phyloP scores from a whole-genome alignment of 1,140 invertebrate species.

The Pogonomyrmex californicus region DNA sequence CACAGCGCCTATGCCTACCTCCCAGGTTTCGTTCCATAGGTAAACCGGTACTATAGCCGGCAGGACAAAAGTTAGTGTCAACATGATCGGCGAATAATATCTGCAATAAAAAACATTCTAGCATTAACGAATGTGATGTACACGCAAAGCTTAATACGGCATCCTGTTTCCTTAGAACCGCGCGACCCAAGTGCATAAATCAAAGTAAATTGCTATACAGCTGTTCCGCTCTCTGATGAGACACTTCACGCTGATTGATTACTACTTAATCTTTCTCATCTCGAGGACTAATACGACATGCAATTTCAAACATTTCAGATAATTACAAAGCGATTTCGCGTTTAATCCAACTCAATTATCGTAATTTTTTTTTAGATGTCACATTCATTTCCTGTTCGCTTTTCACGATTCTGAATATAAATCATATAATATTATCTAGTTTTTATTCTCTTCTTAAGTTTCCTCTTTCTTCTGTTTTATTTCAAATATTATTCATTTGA shows the following conservation, averaged over 20 bases:
- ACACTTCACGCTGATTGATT: conserved; percentile 21
- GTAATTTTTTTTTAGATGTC: neutral
- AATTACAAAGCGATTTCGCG: conserved; percentile 17
- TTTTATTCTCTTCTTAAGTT: neutral
- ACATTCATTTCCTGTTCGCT: neutral
- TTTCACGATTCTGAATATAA: neutral
- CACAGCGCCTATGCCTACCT: conserved; percentile 88
- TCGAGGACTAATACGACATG: neutral
- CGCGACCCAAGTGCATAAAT: conserved; percentile 2
- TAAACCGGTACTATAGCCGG: conserved; percentile 92
- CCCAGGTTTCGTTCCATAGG: conserved; percentile 92
- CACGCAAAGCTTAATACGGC: neutral
- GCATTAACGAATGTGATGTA: neutral
- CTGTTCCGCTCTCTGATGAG: neutral
- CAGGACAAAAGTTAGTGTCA: conserved; percentile 91
- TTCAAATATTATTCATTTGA: neutral
- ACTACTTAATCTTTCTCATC: conserved; percentile 29
- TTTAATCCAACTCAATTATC: conserved; percentile 7
- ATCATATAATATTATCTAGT: conserved; percentile 19
- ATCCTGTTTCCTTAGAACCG: neutral
- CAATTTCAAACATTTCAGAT: neutral
- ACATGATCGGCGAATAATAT: conserved; percentile 91
- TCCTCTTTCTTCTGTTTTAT: neutral
- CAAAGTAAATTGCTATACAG: conserved; percentile 34
- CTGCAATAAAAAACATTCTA: conserved; percentile 82